phyloP scores from a whole-genome alignment of 2,888 invertebrate genomes.

The Acheta domesticus region DNA sequence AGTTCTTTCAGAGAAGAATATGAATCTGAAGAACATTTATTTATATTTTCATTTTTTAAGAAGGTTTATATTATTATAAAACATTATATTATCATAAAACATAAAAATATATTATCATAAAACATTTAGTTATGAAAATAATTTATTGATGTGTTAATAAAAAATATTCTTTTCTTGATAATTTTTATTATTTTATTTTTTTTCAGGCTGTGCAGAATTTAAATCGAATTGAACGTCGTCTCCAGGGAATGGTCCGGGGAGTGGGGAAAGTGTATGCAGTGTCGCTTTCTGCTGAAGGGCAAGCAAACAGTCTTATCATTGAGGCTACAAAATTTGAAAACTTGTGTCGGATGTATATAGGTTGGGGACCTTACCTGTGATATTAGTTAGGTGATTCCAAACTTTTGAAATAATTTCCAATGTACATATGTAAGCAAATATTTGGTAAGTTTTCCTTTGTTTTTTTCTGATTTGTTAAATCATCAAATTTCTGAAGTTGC shows the following conservation, averaged over 20 bases:
- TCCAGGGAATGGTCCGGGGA: conserved; percentile 72
- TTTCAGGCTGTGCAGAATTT: conserved; percentile 73
- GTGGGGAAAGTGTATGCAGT: conserved; percentile 61
- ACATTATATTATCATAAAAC: too few species aligned
- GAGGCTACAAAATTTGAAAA: conserved; percentile 87
- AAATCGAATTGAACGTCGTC: conserved; percentile 75
- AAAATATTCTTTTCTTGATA: too few species aligned
- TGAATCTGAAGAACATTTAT: too few species aligned
- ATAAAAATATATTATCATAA: too few species aligned
- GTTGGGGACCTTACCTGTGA: conserved; percentile 80
- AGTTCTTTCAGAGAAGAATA: too few species aligned
- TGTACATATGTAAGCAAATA: neutral
- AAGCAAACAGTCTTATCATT: conserved; percentile 85
- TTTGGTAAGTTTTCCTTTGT: too few species aligned
- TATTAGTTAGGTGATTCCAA: neutral
- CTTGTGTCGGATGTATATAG: conserved; percentile 93
- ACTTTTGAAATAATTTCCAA: neutral
- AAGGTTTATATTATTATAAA: too few species aligned
- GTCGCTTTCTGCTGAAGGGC: conserved; percentile 87
- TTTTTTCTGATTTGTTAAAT: too few species aligned
- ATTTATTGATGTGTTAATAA: too few species aligned
- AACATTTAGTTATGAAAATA: too few species aligned
- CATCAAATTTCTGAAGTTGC: too few species aligned
- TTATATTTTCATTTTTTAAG: too few species aligned
- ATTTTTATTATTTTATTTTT: neutral